phyloP scores from a whole-genome alignment of 1,140 invertebrate genomes.

The Hycleus cichorii region DNA sequence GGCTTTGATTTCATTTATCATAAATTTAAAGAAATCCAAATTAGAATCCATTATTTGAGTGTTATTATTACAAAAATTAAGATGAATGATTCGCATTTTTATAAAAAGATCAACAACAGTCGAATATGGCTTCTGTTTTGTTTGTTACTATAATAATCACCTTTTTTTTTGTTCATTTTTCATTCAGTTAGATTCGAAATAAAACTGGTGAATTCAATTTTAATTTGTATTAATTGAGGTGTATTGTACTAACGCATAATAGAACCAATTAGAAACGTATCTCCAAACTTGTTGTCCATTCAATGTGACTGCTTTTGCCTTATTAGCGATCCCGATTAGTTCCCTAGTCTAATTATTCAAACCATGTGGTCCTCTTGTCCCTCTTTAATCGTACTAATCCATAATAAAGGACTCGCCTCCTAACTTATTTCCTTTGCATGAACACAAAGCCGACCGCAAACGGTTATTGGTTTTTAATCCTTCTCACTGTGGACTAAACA shows the following conservation, averaged over 20 bases:
- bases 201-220: neutral
- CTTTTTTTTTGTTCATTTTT: no score
- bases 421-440: slow-evolving; percentile 12
- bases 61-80: no score
- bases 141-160: no score
- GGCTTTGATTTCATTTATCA: no score
- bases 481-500: slow-evolving; percentile 12
- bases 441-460: slow-evolving; percentile 3
- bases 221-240: slow-evolving; percentile 8
- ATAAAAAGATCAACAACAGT: no score
- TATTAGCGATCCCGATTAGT: slow-evolving; percentile 13
- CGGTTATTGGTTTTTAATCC: slow-evolving; percentile 15
- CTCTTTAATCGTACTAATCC: slow-evolving; percentile 12
- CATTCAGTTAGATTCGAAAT: no score
- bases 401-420: slow-evolving; percentile 11
- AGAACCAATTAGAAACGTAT: slow-evolving; percentile 11
- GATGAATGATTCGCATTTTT: no score
- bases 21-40: no score
- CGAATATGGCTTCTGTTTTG: no score
- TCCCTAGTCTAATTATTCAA: slow-evolving; percentile 15
- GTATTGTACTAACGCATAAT: slow-evolving; percentile 4
- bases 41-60: no score
- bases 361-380: slow-evolving; percentile 12
- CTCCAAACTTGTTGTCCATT: slow-evolving; percentile 7
- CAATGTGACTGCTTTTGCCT: slow-evolving; percentile 8